Conservation (phyloP, 2,888 invertebrate genomes). For the Scaptodrosophila latifasciaeformis region DNA sequence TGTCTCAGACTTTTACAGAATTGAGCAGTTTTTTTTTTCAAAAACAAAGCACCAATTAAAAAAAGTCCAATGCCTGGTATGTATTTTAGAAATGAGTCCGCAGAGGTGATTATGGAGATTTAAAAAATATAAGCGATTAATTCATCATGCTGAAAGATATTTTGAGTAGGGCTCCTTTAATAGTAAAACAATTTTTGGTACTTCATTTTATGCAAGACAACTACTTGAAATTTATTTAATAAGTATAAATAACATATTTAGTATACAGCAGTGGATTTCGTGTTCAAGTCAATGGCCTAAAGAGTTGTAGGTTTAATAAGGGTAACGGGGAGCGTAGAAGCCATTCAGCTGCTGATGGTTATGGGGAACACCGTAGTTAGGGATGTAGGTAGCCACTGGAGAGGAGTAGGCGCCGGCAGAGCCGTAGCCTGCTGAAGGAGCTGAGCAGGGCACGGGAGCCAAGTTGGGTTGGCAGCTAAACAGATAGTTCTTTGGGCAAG, state of each 20-base stretch:
- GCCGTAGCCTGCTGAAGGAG: conserved; percentile 49
- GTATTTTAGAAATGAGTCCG: too few relatives aligned
- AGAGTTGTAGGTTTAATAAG: too few relatives aligned
- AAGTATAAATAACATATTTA: conserved; percentile 38
- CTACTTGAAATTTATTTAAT: conserved; percentile 23
- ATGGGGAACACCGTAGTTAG: conserved; percentile 59
- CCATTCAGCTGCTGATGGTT: conserved; percentile 46
- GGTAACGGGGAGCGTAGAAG: too few relatives aligned
- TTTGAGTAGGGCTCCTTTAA: too few relatives aligned
- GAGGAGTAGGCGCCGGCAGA: conserved; percentile 65
- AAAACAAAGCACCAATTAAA: too few relatives aligned
- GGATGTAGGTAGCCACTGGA: conserved; percentile 58
- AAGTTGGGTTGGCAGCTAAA: conserved; percentile 67
- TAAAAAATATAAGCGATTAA: too few relatives aligned
- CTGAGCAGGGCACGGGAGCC: conserved; percentile 61
- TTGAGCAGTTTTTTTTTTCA: too few relatives aligned
- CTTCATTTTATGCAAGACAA: conserved; percentile 21
- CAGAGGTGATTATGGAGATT: too few relatives aligned
- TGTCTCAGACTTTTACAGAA: too few relatives aligned
- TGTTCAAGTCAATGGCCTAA: too few relatives aligned
- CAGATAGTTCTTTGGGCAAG: conserved; percentile 68
- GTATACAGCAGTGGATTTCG: conserved; percentile 12
- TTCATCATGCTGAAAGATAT: too few relatives aligned
- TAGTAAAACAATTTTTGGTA: conserved; percentile 15
- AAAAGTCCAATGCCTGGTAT: too few relatives aligned